phyloP scores from a whole-genome alignment of 2,888 invertebrate genomes.

The Pristionchus entomophagus region DNA sequence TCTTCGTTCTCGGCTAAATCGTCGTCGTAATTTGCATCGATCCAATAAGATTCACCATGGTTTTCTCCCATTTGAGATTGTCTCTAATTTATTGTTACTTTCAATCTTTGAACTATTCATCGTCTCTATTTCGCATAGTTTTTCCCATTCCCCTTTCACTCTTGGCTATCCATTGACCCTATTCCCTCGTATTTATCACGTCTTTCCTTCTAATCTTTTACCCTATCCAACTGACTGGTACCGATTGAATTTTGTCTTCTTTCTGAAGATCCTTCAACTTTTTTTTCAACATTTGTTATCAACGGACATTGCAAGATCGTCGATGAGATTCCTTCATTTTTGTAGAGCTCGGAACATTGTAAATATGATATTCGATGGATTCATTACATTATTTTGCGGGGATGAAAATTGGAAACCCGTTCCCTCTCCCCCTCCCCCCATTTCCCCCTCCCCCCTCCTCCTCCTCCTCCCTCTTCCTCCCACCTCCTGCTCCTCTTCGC shows the following conservation, averaged over 20 bases:
- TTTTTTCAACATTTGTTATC: too few relatives aligned
- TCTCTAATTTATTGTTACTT: not conserved
- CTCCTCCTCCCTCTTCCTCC: not conserved
- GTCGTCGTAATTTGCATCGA: conserved; percentile 14
- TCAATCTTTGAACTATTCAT: not conserved
- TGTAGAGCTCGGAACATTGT: too few relatives aligned
- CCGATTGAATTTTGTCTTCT: not conserved
- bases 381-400: too few relatives aligned
- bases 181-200: conserved; percentile 30
- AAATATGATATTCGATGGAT: too few relatives aligned
- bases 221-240: conserved; percentile 16
- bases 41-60: not conserved
- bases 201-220: conserved; percentile 20
- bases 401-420: not conserved
- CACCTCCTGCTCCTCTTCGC: not conserved
- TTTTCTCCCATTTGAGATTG: not conserved
- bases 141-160: not conserved
- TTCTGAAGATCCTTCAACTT: too few relatives aligned
- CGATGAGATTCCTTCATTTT: too few relatives aligned
- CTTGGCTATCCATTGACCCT: conserved; percentile 19
- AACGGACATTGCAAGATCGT: too few relatives aligned
- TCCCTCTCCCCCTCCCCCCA: too few relatives aligned
- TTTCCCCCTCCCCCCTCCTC: not conserved
- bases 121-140: conserved; percentile 26
- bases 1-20: not conserved